Evolutionary conservation across 1,140 invertebrate genomes (phyloP), one percentile per base, ranked within the genome.

Genomic region (Macrostomum lignano): DNA sequence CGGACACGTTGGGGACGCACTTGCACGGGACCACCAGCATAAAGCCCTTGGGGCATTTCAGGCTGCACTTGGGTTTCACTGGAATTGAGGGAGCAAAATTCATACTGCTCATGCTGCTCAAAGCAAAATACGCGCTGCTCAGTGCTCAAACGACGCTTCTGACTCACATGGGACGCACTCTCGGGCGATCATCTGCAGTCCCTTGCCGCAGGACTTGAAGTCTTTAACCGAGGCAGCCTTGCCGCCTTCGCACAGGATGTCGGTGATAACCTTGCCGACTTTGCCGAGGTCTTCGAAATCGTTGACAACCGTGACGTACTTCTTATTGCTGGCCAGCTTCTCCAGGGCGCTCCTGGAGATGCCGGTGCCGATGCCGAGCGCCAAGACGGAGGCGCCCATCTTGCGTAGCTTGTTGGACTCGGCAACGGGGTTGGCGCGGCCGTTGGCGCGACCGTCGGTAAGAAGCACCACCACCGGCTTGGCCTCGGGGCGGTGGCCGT

Each of bases 11-110:
- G 20, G 20, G 14, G 20, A 30, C 20, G 13, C 28, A 30, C 28
- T 17, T 30, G 11, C 28, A 30, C 6, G 28, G 28, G 20, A 17
- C 15, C 14, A 30, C 28, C 28, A 30, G 28, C 15, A 30, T 11
- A 13, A 17, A 30, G 28, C 20, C 20, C 20, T 5, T 5, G 7
- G 28, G 28, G 20, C 28, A 30, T 11, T 30, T 5, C 11, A 17
- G 15, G 6, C 20, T 11, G 20, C 28, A 30, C 6, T 14, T 30
- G 10, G 28, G 28, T n/a, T n/a, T n/a, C n/a, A n/a, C n/a, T n/a
- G n/a, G n/a, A n/a, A n/a, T n/a, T n/a, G n/a, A n/a, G n/a, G n/a
- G n/a, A n/a, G n/a, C n/a, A n/a, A n/a, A n/a, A n/a, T n/a, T n/a
- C n/a, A n/a, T n/a, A n/a, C n/a, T n/a, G n/a, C n/a, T n/a, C n/a